Base-by-base conservation (phyloP, 2,113 vertebrate species). In the Turnix velox region DNA sequence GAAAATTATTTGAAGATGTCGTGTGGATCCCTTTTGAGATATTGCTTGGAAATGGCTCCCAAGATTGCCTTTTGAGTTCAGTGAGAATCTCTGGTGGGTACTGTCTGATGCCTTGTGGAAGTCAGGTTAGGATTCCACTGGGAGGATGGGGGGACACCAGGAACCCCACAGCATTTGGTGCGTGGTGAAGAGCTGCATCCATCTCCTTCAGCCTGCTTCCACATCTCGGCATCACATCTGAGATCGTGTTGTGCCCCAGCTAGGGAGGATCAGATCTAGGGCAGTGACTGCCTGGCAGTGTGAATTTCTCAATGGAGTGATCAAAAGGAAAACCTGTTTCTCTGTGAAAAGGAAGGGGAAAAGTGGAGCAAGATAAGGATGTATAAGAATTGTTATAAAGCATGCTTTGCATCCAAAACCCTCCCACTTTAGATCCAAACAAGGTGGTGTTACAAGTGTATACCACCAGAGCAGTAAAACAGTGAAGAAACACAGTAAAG, bases 91-190 rank as follows among this genome's bases (percentile, higher is more conserved):
- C n/a, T 37, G 20, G 3, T 65, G 27, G 8, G 14, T 43, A 31
- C 8, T 39, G 27, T 42, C 18, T 30, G 7, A n/a, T 4, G 3
- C 28, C 7, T 45, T 48, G 7, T 20, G 28, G 22, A 10, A 11
- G 3, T n/a, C 18, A n/a, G 16, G 2, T 0, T 31, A 10, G 40
- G 31, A 6, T 3, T 25, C 15, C 10, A 7, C 30, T 6, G 13
- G 39, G 14, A 51, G 33, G 11, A 51, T 1, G 18, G 4, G 74
- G 30, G 4, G 30, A 10, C 69, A 25, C 24, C 25, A 33, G 40
- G 37, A 20, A 55, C 31, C 2, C 16, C 6, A 2, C 4, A 40
- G 8, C 0, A 0, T 25, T 51, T 20, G 37, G 30, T 4, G 0
- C 27, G 7, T 0, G 2, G 39, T 82, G 15, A 6, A 62, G n/a